phyloP scores from a whole-genome alignment of 2,888 invertebrate genomes.

The Yponomeuta evonymella region DNA sequence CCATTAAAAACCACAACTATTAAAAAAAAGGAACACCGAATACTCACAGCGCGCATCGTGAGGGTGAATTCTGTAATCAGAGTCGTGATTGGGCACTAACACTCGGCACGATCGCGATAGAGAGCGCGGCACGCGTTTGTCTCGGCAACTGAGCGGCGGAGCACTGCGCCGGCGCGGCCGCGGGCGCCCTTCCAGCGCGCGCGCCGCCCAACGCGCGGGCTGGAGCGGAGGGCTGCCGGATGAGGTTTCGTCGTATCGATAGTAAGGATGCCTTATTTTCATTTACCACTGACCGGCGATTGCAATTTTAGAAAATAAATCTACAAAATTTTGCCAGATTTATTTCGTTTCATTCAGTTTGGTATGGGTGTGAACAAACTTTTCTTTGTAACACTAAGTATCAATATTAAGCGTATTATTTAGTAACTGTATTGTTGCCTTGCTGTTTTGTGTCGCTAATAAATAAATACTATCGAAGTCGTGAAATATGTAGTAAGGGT shows the following conservation, averaged over 20 bases:
- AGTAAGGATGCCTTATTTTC: neutral
- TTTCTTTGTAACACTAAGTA: no score
- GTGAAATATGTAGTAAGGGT: no score
- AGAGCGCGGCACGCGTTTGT: constrained; percentile 40
- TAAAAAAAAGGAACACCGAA: constrained; percentile 34
- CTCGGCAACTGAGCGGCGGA: constrained; percentile 37
- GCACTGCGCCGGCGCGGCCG: constrained; percentile 33
- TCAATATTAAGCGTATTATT: no score
- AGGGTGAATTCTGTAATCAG: constrained; percentile 22
- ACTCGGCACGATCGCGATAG: constrained; percentile 15
- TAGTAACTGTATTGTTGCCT: no score
- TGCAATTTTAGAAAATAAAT: no score
- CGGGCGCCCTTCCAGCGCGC: constrained; percentile 22
- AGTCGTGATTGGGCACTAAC: constrained; percentile 25
- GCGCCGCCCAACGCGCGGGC: neutral
- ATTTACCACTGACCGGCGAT: no score
- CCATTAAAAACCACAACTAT: constrained; percentile 13
- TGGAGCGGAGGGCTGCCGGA: neutral
- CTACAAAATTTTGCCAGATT: no score
- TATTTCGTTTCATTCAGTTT: no score
- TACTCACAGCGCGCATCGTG: constrained; percentile 65
- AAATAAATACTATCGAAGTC: no score
- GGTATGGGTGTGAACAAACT: no score
- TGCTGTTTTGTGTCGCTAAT: no score
- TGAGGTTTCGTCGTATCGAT: neutral